A percentile compares a stretch with the other conserved stretches of the same genome.
phyloP scores from a whole-genome alignment of 1,140 invertebrate species.

The Macrobrachium nipponense region DNA sequence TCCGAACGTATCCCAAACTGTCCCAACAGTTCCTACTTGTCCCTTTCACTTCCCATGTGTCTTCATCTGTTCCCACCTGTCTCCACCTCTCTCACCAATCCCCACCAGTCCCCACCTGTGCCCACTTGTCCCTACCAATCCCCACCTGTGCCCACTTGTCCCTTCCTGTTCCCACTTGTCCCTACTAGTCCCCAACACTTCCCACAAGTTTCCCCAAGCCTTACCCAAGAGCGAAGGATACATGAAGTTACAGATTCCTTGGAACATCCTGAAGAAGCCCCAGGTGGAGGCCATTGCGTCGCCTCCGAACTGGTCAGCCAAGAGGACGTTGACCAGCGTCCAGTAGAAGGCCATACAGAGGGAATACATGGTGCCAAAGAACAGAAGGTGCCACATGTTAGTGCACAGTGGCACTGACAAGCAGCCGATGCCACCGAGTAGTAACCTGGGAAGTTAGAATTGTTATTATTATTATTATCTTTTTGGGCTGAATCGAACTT shows the following conservation, averaged over 20 bases:
- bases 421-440: conserved; percentile 27
- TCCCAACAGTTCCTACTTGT: no score
- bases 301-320: conserved; percentile 40
- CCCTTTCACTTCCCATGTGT: no score
- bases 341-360: conserved; percentile 46
- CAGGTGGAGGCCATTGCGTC: conserved; percentile 38
- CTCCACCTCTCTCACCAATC: no score
- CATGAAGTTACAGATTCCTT: conserved; percentile 35
- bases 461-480: no score
- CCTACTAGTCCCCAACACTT: no score
- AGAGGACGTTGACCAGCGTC: conserved; percentile 24
- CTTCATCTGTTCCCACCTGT: no score
- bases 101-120: no score
- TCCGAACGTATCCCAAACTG: no score
- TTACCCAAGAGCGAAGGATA: conserved; percentile 45
- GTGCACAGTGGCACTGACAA: conserved; percentile 7
- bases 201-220: background rate
- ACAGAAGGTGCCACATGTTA: conserved; percentile 27
- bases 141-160: no score
- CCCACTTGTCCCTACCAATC: no score
- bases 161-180: no score
- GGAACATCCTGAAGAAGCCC: conserved; percentile 54
- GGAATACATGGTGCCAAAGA: background rate
- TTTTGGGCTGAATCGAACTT: no score
- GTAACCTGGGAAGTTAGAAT: background rate